phyloP scores from a whole-genome alignment of 2,797 vertebrate genomes.

The Poeciliopsis presidionis region DNA sequence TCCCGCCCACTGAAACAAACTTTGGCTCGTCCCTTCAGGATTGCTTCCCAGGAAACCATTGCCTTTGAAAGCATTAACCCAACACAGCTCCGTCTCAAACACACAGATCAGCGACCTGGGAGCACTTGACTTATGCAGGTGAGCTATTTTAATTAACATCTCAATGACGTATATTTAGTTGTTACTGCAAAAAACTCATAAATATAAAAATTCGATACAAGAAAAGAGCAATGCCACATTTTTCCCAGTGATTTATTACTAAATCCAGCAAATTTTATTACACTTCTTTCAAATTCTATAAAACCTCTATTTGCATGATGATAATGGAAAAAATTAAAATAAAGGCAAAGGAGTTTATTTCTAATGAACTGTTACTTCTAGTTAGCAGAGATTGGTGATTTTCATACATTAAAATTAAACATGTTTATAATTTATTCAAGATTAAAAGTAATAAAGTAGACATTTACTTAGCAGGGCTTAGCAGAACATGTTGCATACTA shows the following conservation, averaged over 20 bases:
- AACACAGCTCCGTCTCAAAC: neutral
- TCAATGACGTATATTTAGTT: neutral
- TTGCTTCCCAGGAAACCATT: neutral
- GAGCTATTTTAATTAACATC: neutral
- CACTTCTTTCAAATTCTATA: neutral
- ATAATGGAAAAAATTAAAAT: no score
- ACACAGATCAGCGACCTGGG: neutral
- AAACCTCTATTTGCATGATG: neutral
- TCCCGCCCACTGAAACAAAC: neutral
- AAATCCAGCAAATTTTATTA: neutral
- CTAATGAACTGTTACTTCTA: no score
- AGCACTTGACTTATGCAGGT: neutral
- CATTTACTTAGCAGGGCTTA: neutral
- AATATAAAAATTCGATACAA: no score
- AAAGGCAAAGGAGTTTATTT: no score
- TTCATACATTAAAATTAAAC: neutral
- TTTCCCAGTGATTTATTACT: neutral
- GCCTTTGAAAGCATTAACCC: neutral
- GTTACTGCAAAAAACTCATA: neutral
- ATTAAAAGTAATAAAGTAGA: neutral
- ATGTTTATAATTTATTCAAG: neutral
- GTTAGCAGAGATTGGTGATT: neutral
- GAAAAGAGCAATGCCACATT: neutral
- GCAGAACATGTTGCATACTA: neutral
- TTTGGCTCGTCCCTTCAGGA: rapidly evolving